A percentile compares a stretch with the other conserved stretches of the same genome.
Conservation (phyloP, 2,113 vertebrate species). For the Lates calcarifer region DNA sequence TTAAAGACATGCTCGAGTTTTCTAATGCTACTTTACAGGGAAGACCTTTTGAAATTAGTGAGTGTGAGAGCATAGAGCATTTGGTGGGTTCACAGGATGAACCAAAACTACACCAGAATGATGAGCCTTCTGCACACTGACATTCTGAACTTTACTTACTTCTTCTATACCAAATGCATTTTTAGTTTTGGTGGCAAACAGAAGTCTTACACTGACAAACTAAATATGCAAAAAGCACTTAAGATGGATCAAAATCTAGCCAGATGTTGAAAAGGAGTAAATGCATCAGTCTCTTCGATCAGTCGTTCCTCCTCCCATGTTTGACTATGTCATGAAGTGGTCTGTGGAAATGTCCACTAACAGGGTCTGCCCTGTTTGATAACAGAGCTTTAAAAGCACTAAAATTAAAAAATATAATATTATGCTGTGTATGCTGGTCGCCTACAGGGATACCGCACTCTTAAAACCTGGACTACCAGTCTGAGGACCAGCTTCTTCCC, state of each 20-base stretch:
- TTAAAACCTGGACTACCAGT: too few species aligned
- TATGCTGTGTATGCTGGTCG: too few species aligned
- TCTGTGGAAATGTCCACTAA: background rate
- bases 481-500: too few species aligned
- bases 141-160: too few species aligned
- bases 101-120: background rate
- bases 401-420: too few species aligned
- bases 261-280: background rate
- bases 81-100: background rate
- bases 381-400: background rate
- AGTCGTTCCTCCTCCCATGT: background rate
- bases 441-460: too few species aligned
- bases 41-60: background rate
- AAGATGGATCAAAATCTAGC: background rate
- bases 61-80: background rate
- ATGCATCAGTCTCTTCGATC: background rate
- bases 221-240: background rate
- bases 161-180: too few species aligned
- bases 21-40: background rate
- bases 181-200: too few species aligned
- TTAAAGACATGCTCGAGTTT: conserved; percentile 11
- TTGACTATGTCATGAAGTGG: background rate
- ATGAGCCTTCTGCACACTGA: background rate
- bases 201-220: background rate
- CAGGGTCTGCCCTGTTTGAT: background rate